Evolutionary conservation across 2,113 vertebrate species (phyloP).

Genomic region (Enhydra lutris): DNA sequence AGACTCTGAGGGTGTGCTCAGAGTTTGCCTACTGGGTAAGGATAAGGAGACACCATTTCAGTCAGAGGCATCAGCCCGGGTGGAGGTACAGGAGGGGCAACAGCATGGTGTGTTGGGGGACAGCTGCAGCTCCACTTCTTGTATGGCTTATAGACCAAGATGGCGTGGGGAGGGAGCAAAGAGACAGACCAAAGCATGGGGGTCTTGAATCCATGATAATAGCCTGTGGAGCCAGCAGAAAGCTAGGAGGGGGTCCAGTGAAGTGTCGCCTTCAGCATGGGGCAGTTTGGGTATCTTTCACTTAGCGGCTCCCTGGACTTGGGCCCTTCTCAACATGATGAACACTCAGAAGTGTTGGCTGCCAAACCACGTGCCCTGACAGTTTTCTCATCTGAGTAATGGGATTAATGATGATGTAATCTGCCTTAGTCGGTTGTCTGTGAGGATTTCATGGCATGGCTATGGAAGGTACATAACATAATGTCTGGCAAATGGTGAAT

Average conservation of each 20-base stretch:
- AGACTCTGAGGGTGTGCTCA: too few relatives aligned
- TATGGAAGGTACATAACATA: too few relatives aligned
- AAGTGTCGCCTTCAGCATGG: accelerated
- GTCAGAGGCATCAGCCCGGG: background rate
- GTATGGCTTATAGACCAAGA: background rate
- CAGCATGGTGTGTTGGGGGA: background rate
- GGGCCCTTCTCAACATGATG: background rate
- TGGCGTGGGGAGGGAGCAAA: accelerated
- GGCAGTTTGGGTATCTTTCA: background rate
- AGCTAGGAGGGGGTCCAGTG: too few relatives aligned
- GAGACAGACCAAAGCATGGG: background rate
- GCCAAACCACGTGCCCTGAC: background rate
- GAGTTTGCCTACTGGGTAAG: too few relatives aligned
- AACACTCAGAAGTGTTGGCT: background rate
- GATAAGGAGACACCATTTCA: background rate
- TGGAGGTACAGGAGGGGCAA: background rate
- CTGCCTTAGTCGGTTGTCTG: background rate
- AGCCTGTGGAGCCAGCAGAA: accelerated
- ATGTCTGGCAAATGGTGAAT: background rate
- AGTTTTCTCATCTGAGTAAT: background rate
- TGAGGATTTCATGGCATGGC: accelerated
- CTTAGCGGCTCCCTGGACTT: background rate
- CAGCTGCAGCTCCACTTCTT: accelerated
- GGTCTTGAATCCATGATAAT: background rate
- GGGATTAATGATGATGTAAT: accelerated